phyloP scores from a whole-genome alignment of 2,113 vertebrate species.

The Stomatorhinus ivindoensis region DNA sequence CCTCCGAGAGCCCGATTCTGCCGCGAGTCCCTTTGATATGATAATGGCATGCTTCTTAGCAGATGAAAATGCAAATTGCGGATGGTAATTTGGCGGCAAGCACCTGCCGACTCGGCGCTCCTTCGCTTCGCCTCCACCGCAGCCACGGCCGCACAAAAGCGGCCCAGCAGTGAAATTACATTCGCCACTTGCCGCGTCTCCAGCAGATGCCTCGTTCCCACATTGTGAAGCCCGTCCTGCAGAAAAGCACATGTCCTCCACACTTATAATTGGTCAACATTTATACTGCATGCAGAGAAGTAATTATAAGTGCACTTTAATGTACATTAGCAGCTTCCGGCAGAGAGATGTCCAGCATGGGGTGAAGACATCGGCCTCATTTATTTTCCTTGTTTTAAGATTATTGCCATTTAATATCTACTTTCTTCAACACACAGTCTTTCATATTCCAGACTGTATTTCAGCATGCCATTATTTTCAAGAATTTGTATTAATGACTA shows the following conservation, averaged over 20 bases:
- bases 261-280: slow-evolving; percentile 72
- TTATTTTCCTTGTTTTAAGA: slow-evolving; percentile 4
- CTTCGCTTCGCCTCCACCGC: slow-evolving; percentile 78
- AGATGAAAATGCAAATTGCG: slow-evolving; percentile 96
- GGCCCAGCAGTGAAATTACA: slow-evolving; percentile 78
- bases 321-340: slow-evolving; percentile 22
- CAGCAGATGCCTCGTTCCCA: slow-evolving; percentile 82
- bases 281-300: slow-evolving; percentile 61
- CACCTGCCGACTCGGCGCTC: slow-evolving; percentile 93
- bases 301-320: slow-evolving; percentile 35
- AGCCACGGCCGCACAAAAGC: slow-evolving; percentile 77
- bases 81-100: slow-evolving; percentile 97
- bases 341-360: background rate
- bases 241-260: slow-evolving; percentile 59
- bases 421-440: background rate
- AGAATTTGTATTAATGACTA: background rate
- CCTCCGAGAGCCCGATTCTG: slow-evolving; percentile 96
- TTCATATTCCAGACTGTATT: background rate
- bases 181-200: slow-evolving; percentile 70
- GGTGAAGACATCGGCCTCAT: background rate
- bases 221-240: slow-evolving; percentile 72
- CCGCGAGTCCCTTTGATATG: slow-evolving; percentile 99
- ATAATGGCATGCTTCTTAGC: slow-evolving; percentile 99
- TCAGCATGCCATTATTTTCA: background rate
- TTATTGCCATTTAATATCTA: background rate